phyloP scores from a whole-genome alignment of 1,140 invertebrate genomes.

The Drosophila lacertosa region DNA sequence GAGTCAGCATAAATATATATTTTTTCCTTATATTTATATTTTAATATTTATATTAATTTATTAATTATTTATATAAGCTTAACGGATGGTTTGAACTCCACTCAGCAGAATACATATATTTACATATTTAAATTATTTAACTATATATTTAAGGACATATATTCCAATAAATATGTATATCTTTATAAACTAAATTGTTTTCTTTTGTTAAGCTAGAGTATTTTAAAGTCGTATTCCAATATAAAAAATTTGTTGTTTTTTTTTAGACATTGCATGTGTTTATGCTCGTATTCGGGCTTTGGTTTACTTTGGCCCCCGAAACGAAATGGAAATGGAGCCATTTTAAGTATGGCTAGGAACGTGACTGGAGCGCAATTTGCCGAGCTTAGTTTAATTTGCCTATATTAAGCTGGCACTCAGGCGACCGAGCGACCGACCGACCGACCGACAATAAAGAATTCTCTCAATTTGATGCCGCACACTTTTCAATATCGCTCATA shows the following conservation, averaged over 20 bases:
- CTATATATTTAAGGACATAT: too few relatives aligned
- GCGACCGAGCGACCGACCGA: conserved; percentile 1
- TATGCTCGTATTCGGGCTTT: conserved; percentile 39
- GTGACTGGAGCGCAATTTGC: conserved; percentile 76
- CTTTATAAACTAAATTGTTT: too few relatives aligned
- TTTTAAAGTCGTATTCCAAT: not conserved
- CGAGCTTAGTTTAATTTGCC: conserved; percentile 79
- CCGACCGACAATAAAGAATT: conserved; percentile 50
- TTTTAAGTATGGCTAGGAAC: conserved; percentile 61
- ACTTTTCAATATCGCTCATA: conserved; percentile 73
- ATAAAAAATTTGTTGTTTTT: not conserved
- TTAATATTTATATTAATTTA: too few relatives aligned
- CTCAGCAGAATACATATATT: too few relatives aligned
- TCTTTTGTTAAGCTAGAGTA: conserved; percentile 9
- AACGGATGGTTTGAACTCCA: too few relatives aligned
- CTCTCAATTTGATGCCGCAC: conserved; percentile 18
- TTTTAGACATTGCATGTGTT: conserved; percentile 62
- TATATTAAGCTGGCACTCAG: conserved; percentile 71
- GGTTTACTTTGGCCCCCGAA: conserved; percentile 43
- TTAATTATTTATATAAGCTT: too few relatives aligned
- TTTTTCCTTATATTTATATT: too few relatives aligned
- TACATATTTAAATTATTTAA: too few relatives aligned
- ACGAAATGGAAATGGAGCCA: conserved; percentile 67
- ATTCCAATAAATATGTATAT: too few relatives aligned
- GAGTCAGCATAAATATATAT: too few relatives aligned